Evolutionary conservation across 1,140 invertebrate genomes (phyloP), one percentile per base, ranked within the genome.

Genomic region (Saccostrea glomerata): DNA sequence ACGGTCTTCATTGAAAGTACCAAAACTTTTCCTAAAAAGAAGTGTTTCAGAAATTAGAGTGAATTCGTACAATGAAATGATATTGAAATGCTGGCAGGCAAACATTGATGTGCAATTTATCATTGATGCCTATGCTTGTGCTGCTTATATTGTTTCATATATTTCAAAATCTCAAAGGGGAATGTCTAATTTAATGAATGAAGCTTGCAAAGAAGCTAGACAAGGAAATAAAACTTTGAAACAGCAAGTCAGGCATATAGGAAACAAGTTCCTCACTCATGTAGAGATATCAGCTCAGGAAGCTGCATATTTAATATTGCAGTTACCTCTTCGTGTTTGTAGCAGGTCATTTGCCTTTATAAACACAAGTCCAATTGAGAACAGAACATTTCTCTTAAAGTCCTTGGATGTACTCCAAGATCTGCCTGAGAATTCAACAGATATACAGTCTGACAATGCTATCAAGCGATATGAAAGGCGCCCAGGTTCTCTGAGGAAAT

Each of bases 11-110:
- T 63, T 92, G 47, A 89, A 87, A 73, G 83, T 66, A 54, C 56
- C 47, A 17, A 89, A 87, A 82, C n/a, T 90, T 13, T 89, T 91
- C 66, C 66, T 91, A 13, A 92, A 91, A 77, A 89, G 90, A 88
- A 20, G 55, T 56, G 23, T 85, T 15, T 55, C 30, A 56, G 88
- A 91, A 60, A 85, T 88, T 0, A 84, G 91, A 84, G 70, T 91
- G 11, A 92, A 91, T 85, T n/a, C 40, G 25, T 86, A 92, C 84
- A 91, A 86, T 30, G 66, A 82, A 66, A 0, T 66, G 25, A 20
- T 89, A 25, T 70, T 90, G 82, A n/a, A 84, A 55, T 82, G 63
- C 54, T 91, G 91, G 90, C 23, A 85, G 86, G 88, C 91, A 55
- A 91, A 91, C 56, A 85, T 54, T 85, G 40, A 47, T 47, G 40